These are phyloP conservation scores for Hesperophylax magnus DNA, from an alignment of 1,140 invertebrate species.

Conservation along the genomic window DNA sequence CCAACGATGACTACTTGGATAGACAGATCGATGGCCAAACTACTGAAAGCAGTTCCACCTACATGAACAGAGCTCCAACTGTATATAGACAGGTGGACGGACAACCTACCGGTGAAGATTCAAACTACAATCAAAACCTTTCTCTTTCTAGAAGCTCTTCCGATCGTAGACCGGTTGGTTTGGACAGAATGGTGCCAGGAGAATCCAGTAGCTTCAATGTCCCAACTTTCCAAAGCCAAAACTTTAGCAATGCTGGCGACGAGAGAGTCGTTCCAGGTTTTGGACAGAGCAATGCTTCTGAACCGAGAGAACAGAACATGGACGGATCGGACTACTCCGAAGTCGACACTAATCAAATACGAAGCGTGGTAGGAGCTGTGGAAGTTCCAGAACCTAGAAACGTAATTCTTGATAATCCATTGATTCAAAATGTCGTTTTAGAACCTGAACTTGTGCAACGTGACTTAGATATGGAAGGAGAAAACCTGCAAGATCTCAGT, in stretches of 20 bases:
- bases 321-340: constrained; percentile 69
- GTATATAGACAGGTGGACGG: constrained; percentile 66
- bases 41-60: constrained; percentile 60
- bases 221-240: constrained; percentile 60
- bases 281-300: constrained; percentile 64
- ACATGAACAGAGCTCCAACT: constrained; percentile 44
- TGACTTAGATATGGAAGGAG: constrained; percentile 72
- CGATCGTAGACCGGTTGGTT: constrained; percentile 63
- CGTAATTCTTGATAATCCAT: constrained; percentile 27
- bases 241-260: constrained; percentile 63
- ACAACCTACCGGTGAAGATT: constrained; percentile 64
- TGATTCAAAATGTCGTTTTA: constrained; percentile 49
- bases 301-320: constrained; percentile 66
- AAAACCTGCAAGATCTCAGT: constrained; percentile 72
- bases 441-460: constrained; percentile 65
- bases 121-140: constrained; percentile 60
- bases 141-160: constrained; percentile 59
- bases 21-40: constrained; percentile 67
- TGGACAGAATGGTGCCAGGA: constrained; percentile 68
- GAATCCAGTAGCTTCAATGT: constrained; percentile 65
- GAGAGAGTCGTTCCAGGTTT: constrained; percentile 69
- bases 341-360: constrained; percentile 60
- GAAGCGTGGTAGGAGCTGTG: constrained; percentile 62
- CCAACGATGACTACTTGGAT: constrained; percentile 66
- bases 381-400: constrained; percentile 59